Base-by-base conservation (phyloP, 1,140 invertebrate genomes). In the Aphis gossypii region DNA sequence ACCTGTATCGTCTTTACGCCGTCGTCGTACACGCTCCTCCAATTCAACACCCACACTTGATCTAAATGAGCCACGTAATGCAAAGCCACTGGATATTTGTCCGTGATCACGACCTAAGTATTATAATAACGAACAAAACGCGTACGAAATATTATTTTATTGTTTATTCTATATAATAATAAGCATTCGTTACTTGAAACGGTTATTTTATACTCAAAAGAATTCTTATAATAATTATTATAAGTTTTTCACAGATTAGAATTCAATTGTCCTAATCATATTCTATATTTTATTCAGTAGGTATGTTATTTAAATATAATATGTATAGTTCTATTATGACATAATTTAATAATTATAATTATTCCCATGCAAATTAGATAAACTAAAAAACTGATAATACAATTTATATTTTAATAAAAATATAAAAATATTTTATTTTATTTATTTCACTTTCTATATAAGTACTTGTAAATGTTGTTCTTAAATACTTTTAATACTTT, bases 1-100 rank as follows among this genome's bases (percentile, higher is more conserved):
- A 98, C 97, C 94, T 97, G 96, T 91, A 98, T 96, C 3, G 97
- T 98, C 95, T 97, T 97, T 76, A 96, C 96, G 18, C 97, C 97
- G 90, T 96, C 95, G 94, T 96, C 96, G 51, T 95, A 94, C 48
- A 96, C 95, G 30, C 95, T 96, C 44, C 97, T 96, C 97, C 97
- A 97, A 95, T 97, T 97, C 51, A 97, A 95, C 11, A 98, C 96
- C 97, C 97, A 98, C 4, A 98, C 96, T 95, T 98, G 97, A 95
- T 98, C 97, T 92, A 98, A 95, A 94, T 97, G 96, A 54, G 96
- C 96, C 7, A 98, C 96, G 95, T 98, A 97, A 94, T 97, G 96
- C 8, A 98, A 95, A 93, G 97, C 96, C 9, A 97, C 97, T 6
- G 97, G 97, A 94, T 96, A 96, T 94, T 97, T 97, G 95, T 98